Base-by-base conservation (phyloP, 2,113 vertebrate genomes). In the Tautogolabrus adspersus region DNA sequence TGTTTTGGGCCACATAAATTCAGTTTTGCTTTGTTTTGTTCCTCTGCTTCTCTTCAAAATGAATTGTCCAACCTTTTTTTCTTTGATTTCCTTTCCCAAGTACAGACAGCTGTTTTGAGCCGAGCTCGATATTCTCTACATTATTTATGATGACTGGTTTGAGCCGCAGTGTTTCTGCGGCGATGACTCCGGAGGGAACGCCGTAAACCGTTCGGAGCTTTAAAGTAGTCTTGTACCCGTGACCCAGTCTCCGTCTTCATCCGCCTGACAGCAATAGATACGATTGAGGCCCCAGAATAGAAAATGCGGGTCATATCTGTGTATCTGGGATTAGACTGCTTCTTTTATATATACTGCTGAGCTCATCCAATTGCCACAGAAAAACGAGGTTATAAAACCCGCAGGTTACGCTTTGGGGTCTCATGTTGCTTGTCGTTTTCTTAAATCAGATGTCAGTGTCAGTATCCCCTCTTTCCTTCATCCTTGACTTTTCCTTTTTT, bases 61-160 rank as follows among this genome's bases (percentile, higher is more conserved):
- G 3, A 26, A 55, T 51, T 42, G 26, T 23, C 55, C 38, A 23
- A 72, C 26, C 46, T 19, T 69, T 21, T 63, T 64, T 58, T 52
- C 23, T 1, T 6, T 0, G 44, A n/a, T 23, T 66, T 44, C 68
- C 8, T 16, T 6, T 64, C n/a, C 34, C 19, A 12, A 18, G 15
- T 1, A 26, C 51, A 21, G 62, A 57, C 55, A 38, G 52, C 60
- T 67, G 34, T 23, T 30, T 23, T 37, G 21, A 58, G 66, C 46
- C 8, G 44, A 6, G 60, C 76, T 87, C 84, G 49, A 81, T 77
- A 86, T 65, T 38, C 26, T 66, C 75, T 83, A 19, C 70, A 76
- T 92, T 88, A 90, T 92, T 86, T 71, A 88, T 81, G 57, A 42
- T 2, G 10, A 60, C 61, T 54, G 57, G 62, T 66, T 51, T 37